phyloP scores from a whole-genome alignment of 2,113 vertebrate species.

The Oreochromis niloticus region DNA sequence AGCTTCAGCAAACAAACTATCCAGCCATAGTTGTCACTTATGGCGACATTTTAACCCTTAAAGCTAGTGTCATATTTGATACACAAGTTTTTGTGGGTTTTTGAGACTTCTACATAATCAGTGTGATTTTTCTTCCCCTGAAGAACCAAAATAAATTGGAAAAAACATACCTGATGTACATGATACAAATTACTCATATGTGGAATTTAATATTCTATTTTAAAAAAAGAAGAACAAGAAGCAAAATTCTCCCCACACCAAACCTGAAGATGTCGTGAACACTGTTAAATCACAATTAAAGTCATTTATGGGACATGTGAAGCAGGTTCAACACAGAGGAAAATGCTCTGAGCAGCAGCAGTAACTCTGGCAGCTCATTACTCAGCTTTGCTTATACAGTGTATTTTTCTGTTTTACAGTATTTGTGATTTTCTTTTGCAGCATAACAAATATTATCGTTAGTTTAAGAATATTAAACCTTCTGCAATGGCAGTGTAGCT shows the following conservation, averaged over 20 bases:
- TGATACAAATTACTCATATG: neutral
- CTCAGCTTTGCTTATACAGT: neutral
- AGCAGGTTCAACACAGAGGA: neutral
- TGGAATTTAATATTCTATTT: neutral
- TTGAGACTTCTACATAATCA: neutral
- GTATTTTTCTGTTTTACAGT: neutral
- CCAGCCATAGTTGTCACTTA: neutral
- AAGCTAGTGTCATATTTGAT: neutral
- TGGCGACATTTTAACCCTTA: neutral
- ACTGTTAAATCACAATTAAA: neutral
- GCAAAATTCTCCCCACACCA: neutral
- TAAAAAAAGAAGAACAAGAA: neutral
- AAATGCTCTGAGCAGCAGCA: neutral
- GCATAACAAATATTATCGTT: neutral
- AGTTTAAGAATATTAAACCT: neutral
- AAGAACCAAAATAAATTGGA: neutral
- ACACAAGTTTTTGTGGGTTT: neutral
- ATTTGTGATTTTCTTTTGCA: neutral
- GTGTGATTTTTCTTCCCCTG: neutral
- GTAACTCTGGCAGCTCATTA: neutral
- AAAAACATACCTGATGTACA: neutral
- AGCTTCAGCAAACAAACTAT: neutral
- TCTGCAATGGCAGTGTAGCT: neutral
- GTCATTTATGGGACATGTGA: neutral
- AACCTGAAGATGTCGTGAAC: neutral